Conservation (phyloP, 2,113 vertebrate genomes). For the Cheilinus undulatus region DNA sequence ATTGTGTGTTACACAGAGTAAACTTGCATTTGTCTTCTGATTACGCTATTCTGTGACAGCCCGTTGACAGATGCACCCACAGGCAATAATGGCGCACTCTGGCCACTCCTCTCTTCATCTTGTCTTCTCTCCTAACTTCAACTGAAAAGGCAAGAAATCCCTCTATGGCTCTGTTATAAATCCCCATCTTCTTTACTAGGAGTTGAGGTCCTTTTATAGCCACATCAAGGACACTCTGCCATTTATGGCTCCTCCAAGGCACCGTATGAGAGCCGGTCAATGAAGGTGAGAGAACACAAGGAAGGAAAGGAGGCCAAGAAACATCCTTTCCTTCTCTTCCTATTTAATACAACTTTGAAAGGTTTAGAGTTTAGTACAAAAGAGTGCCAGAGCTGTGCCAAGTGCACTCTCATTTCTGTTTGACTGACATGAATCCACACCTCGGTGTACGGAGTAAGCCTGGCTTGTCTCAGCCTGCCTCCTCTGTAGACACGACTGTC, state of each 20-base stretch:
- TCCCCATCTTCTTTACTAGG: slow-evolving; percentile 53
- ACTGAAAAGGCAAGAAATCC: slow-evolving; percentile 53
- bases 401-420: slow-evolving; percentile 41
- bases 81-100: slow-evolving; percentile 13
- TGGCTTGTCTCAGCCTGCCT: slow-evolving; percentile 76
- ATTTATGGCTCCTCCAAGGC: slow-evolving; percentile 78
- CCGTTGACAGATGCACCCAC: slow-evolving; percentile 50
- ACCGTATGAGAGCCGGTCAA: slow-evolving; percentile 17
- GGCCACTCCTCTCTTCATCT: slow-evolving; percentile 47
- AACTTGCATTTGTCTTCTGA: slow-evolving; percentile 46
- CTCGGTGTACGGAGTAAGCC: slow-evolving; percentile 46
- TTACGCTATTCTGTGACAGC: slow-evolving; percentile 50
- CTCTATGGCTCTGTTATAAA: slow-evolving; percentile 57
- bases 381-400: slow-evolving; percentile 46
- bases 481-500: slow-evolving; percentile 54
- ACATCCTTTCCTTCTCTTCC: slow-evolving; percentile 26
- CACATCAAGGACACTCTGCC: slow-evolving; percentile 78
- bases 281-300: slow-evolving; percentile 66
- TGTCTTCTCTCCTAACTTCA: slow-evolving; percentile 18
- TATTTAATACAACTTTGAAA: slow-evolving; percentile 43
- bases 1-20: slow-evolving; percentile 9
- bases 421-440: slow-evolving; percentile 63
- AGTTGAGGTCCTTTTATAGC: slow-evolving; percentile 80
- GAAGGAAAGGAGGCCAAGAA: slow-evolving; percentile 44
- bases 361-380: slow-evolving; percentile 43